These are phyloP conservation scores for Luehdorfia chinensis DNA, from an alignment of 1,140 invertebrate species.

Conservation along the genomic window DNA sequence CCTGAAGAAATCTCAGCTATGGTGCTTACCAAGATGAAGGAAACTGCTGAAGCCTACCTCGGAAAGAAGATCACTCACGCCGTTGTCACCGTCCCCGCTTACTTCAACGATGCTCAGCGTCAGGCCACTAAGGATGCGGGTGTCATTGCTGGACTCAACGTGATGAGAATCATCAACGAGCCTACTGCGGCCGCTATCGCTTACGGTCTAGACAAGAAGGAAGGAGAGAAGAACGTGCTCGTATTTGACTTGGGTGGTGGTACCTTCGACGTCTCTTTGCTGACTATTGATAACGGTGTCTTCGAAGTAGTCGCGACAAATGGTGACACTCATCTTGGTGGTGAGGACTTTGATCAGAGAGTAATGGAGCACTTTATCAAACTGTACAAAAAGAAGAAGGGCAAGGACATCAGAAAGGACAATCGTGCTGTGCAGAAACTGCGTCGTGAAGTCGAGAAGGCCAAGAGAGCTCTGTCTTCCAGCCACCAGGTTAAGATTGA, in stretches of 20 bases:
- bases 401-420: slow-evolving; percentile 97
- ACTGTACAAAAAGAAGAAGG: slow-evolving; percentile 99
- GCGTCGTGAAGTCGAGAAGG: slow-evolving; percentile 97
- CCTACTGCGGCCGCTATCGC: slow-evolving; percentile 99
- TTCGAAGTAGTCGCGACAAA: slow-evolving; percentile 96
- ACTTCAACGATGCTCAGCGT: slow-evolving; percentile 98
- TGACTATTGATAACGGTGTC: slow-evolving; percentile 99
- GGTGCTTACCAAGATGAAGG: slow-evolving; percentile 98
- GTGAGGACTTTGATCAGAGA: slow-evolving; percentile 99
- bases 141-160: slow-evolving; percentile 93
- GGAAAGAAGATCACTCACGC: slow-evolving; percentile 98
- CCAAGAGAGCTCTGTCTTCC: slow-evolving; percentile 96
- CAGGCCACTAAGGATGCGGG: slow-evolving; percentile 97
- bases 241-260: slow-evolving; percentile 99
- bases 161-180: slow-evolving; percentile 99
- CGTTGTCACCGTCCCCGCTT: slow-evolving; percentile 98
- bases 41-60: slow-evolving; percentile 97
- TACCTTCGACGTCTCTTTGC: slow-evolving; percentile 99
- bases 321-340: slow-evolving; percentile 98
- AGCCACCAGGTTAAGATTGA: slow-evolving; percentile 98
- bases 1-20: slow-evolving; percentile 99
- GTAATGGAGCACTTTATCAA: slow-evolving; percentile 99
- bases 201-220: slow-evolving; percentile 99
- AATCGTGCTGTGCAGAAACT: slow-evolving; percentile 97
- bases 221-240: slow-evolving; percentile 98